phyloP scores from a whole-genome alignment of 2,113 vertebrate species.

The Micronisus gabar region DNA sequence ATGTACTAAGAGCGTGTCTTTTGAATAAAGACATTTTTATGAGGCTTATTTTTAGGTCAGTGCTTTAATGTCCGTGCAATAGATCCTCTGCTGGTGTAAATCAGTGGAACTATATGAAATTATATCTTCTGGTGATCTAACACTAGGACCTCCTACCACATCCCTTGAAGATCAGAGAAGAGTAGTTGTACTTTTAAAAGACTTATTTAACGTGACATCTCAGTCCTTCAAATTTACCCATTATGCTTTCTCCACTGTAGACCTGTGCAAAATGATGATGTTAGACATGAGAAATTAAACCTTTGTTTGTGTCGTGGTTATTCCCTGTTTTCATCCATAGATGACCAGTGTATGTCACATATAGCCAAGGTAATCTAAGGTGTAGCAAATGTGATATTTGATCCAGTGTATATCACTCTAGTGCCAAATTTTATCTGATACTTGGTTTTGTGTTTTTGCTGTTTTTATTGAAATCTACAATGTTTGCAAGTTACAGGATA shows the following conservation, averaged over 20 bases:
- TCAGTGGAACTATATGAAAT: background rate
- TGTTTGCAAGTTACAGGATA: background rate
- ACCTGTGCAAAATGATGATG: background rate
- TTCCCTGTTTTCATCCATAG: background rate
- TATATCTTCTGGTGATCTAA: background rate
- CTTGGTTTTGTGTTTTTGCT: background rate
- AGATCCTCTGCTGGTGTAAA: background rate
- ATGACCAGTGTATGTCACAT: background rate
- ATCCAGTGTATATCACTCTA: background rate
- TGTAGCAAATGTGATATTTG: background rate
- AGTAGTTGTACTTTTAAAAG: background rate
- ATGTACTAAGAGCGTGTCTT: background rate
- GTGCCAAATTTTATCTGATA: background rate
- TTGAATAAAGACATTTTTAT: background rate
- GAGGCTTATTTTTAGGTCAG: background rate
- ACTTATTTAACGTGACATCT: background rate
- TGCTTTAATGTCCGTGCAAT: background rate
- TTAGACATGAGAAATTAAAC: background rate
- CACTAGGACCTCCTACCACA: background rate
- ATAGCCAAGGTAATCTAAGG: background rate
- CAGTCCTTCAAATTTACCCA: background rate
- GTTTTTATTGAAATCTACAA: background rate
- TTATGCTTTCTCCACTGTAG: background rate
- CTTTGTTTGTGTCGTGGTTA: background rate
- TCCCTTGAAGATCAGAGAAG: background rate